A percentile compares a stretch with the other conserved stretches of the same genome.
Conservation (phyloP, 2,113 vertebrate species). For the Podarcis raffonei region DNA sequence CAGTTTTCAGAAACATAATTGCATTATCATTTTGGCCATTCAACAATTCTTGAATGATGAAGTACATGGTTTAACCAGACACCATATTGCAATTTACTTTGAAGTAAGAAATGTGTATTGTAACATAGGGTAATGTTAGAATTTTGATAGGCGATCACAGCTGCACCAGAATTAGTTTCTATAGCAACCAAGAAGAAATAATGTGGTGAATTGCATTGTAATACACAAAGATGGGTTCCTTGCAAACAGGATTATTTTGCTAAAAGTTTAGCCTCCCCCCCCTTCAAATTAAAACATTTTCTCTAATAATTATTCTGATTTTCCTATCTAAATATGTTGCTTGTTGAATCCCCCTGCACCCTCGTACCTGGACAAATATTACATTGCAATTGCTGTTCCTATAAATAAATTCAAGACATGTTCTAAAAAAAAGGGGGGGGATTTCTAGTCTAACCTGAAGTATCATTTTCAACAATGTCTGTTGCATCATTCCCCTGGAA, state of each 20-base stretch:
- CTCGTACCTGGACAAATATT: slow-evolving; percentile 54
- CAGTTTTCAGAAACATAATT: slow-evolving; percentile 48
- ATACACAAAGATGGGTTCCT: slow-evolving; percentile 77
- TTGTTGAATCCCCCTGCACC: slow-evolving; percentile 41
- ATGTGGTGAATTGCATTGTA: slow-evolving; percentile 77
- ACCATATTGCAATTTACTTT: slow-evolving; percentile 70
- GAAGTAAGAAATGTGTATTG: slow-evolving; percentile 72
- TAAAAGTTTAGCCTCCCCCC: slow-evolving; percentile 73
- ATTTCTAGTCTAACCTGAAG: slow-evolving; percentile 49
- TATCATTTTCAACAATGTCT: slow-evolving; percentile 46
- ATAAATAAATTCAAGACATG: slow-evolving; percentile 43
- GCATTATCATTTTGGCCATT: slow-evolving; percentile 74
- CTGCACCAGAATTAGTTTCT: slow-evolving; percentile 85
- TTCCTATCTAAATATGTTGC: slow-evolving; percentile 49
- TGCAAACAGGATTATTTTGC: slow-evolving; percentile 71
- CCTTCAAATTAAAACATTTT: slow-evolving; percentile 58
- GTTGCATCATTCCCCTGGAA: slow-evolving; percentile 11
- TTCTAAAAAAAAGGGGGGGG: slow-evolving; percentile 44
- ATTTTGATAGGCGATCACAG: slow-evolving; percentile 85
- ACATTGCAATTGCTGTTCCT: slow-evolving; percentile 24
- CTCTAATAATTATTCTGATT: slow-evolving; percentile 63
- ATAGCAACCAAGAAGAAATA: slow-evolving; percentile 84
- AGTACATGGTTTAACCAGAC: slow-evolving; percentile 74
- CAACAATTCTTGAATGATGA: slow-evolving; percentile 65
- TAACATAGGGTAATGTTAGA: slow-evolving; percentile 69